phyloP scores from a whole-genome alignment of 1,140 invertebrate genomes.

The Caerostris darwini region DNA sequence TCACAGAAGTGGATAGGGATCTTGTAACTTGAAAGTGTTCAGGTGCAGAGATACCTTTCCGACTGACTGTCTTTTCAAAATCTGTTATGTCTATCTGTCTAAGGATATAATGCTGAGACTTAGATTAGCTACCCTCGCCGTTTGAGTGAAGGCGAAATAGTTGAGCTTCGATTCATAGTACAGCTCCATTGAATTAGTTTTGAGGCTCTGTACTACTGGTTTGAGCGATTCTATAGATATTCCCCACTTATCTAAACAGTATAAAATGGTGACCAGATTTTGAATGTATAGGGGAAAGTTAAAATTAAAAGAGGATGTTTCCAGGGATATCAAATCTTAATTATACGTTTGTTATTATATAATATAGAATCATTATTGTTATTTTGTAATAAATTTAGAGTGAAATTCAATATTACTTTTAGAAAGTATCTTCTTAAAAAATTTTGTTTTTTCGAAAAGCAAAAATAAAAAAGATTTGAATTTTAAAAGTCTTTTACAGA shows the following conservation, averaged over 20 bases:
- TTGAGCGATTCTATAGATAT: neutral
- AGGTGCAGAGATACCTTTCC: neutral
- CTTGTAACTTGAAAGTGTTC: neutral
- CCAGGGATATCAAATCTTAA: too few species aligned
- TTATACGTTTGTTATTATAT: too few species aligned
- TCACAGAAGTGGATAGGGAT: neutral
- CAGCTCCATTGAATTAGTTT: neutral
- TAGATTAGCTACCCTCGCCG: conserved; percentile 27
- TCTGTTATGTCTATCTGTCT: neutral
- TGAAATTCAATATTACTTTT: too few species aligned
- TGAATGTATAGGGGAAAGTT: neutral
- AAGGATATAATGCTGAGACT: neutral
- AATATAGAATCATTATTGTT: too few species aligned
- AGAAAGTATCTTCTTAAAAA: too few species aligned
- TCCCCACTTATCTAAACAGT: neutral
- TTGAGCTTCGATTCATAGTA: conserved; percentile 34
- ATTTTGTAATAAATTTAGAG: too few species aligned
- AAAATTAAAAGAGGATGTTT: too few species aligned
- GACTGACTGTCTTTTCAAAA: neutral
- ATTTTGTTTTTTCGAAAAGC: too few species aligned
- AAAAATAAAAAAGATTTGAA: too few species aligned
- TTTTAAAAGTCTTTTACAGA: too few species aligned
- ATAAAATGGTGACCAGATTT: neutral
- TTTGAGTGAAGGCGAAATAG: conserved; percentile 22
- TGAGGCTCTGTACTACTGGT: neutral